These are phyloP conservation scores for Apodemia mormo DNA, from an alignment of 2,888 invertebrate species.

Conservation along the genomic window DNA sequence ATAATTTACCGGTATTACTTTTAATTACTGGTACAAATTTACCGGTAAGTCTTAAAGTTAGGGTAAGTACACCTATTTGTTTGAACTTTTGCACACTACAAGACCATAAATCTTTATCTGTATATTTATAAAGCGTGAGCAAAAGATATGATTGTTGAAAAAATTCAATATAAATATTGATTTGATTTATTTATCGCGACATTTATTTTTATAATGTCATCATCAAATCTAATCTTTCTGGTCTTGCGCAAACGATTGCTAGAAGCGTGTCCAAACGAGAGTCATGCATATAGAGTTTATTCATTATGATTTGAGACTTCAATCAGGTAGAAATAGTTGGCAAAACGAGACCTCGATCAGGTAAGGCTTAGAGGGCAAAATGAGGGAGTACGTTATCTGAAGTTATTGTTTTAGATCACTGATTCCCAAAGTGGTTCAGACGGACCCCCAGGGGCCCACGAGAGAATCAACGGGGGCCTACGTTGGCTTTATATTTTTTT, in stretches of 20 bases:
- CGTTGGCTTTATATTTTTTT: too few species aligned
- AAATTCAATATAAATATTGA: conserved; percentile 7
- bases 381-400: too few species aligned
- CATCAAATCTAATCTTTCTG: background rate
- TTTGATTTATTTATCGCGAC: conserved; percentile 4
- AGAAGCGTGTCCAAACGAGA: background rate
- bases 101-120: background rate
- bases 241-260: background rate
- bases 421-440: too few species aligned
- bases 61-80: background rate
- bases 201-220: conserved; percentile 1
- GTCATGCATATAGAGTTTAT: background rate
- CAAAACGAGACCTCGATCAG: too few species aligned
- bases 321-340: too few species aligned
- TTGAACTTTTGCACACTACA: conserved; percentile 12
- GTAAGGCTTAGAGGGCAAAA: too few species aligned
- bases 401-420: too few species aligned
- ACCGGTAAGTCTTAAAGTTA: background rate
- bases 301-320: background rate
- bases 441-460: too few species aligned
- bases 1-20: too few species aligned
- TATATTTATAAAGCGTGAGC: background rate
- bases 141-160: conserved; percentile 12
- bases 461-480: too few species aligned
- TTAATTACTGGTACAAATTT: background rate